Percentiles rank a stretch among this genome's conserved stretches.
These are phyloP conservation scores for Acrossocheilus fasciatus DNA, from an alignment of 2,797 vertebrate species.

Conservation along the genomic window DNA sequence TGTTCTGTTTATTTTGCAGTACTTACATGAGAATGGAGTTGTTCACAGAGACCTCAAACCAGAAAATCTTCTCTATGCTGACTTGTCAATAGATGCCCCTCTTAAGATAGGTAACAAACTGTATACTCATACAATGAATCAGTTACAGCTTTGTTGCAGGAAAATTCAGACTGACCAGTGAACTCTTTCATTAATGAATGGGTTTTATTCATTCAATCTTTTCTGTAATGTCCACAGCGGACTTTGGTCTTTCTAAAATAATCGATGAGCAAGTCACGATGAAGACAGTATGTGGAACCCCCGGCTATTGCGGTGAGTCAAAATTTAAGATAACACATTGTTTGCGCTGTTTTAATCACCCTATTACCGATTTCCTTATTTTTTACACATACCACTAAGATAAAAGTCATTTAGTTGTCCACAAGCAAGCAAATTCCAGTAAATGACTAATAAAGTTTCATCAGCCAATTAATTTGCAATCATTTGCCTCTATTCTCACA, in stretches of 20 bases:
- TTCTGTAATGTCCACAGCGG: slow-evolving; percentile 73
- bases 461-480: neutral
- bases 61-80: slow-evolving; percentile 84
- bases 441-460: neutral
- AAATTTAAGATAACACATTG: neutral
- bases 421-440: neutral
- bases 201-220: slow-evolving; percentile 2
- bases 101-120: slow-evolving; percentile 86
- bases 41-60: slow-evolving; percentile 89
- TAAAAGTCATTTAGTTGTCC: neutral
- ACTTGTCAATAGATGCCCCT: slow-evolving; percentile 80
- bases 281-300: slow-evolving; percentile 90
- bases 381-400: neutral
- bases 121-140: slow-evolving; percentile 3
- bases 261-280: slow-evolving; percentile 89
- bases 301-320: slow-evolving; percentile 88
- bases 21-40: slow-evolving; percentile 82
- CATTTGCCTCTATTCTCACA: slow-evolving; percentile 33
- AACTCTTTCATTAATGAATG: neutral
- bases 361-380: neutral
- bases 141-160: neutral
- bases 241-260: slow-evolving; percentile 91
- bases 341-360: neutral
- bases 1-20: slow-evolving; percentile 72
- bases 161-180: neutral